These are phyloP conservation scores for Meandrina meandrites DNA, from an alignment of 92 coral and sea anemone species.

Conservation along the genomic window DNA sequence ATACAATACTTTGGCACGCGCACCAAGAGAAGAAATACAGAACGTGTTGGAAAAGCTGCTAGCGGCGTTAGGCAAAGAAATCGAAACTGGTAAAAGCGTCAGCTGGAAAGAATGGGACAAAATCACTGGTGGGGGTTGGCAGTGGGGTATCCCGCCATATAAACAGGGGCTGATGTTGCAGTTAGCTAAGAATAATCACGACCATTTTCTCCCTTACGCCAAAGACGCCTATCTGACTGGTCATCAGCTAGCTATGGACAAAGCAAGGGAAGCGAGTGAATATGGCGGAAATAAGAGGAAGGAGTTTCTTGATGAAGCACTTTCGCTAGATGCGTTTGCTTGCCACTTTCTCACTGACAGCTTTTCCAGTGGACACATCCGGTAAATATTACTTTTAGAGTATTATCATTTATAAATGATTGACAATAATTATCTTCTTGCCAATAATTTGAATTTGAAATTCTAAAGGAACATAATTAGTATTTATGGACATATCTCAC, in stretches of 20 bases:
- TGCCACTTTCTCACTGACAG: slow-evolving; percentile 74
- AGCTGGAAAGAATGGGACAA: slow-evolving; percentile 22
- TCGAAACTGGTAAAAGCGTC: not conserved
- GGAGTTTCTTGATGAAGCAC: slow-evolving; percentile 46
- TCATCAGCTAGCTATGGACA: slow-evolving; percentile 47
- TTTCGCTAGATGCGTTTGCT: slow-evolving; percentile 68
- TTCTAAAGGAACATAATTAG: too few relatives aligned
- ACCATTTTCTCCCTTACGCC: slow-evolving; percentile 71
- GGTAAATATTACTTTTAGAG: slow-evolving; percentile 17
- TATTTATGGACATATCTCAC: too few relatives aligned
- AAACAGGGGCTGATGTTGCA: slow-evolving; percentile 46
- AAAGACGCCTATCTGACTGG: slow-evolving; percentile 55
- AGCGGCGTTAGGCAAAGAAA: slow-evolving; percentile 3
- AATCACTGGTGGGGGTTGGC: slow-evolving; percentile 65
- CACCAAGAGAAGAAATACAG: slow-evolving; percentile 9
- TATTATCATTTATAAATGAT: not conserved
- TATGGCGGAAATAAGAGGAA: not conserved
- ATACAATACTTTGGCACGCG: slow-evolving; percentile 25
- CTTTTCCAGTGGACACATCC: slow-evolving; percentile 70
- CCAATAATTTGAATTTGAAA: too few relatives aligned
- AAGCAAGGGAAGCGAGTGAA: slow-evolving; percentile 38
- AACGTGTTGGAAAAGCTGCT: slow-evolving; percentile 10
- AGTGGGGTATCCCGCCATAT: slow-evolving; percentile 32
- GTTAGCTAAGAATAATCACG: slow-evolving; percentile 63
- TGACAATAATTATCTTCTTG: not conserved